Base-by-base conservation (phyloP, 2,113 vertebrate genomes). In the Nansenia antarctica region DNA sequence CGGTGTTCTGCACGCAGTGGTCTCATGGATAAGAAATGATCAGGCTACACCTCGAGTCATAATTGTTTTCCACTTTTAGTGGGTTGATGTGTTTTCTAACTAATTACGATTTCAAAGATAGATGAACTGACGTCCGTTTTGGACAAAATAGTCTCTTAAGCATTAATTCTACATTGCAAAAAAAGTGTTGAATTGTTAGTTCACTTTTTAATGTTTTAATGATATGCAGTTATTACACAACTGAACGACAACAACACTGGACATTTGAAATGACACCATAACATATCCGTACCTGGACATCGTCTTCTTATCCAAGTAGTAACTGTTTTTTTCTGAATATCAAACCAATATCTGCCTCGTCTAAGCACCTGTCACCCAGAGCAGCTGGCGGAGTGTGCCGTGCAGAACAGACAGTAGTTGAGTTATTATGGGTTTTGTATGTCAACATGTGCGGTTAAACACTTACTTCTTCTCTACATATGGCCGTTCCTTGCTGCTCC, bases 381-480 rank as follows among this genome's bases (percentile, higher is more conserved):
- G 8, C 59, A 61, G 59, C 59, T 35, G 59, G 18, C 34, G 29
- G 57, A 59, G n/a, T 61, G 31, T 3, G 59, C 24, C 30, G 31
- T 15, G 29, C 29, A n/a, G 20, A 32, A 58, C 20, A 14, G 24
- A 55, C 9, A 14, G 53, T 15, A 7, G 53, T 55, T 18, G 12
- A 15, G 26, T 29, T 29, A 22, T 42, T 35, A 37, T 65, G 69
- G 31, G 22, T 71, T n/a, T n/a, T 65, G 34, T 3, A 60, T 72
- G 61, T 14, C 27, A 32, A 74, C 60, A 14, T 32, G 37, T 18
- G 61, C 73, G 34, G 69, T 1, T 26, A 49, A 6, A 29, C 72
- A 88, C 91, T 91, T 87, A 92, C 91, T 92, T 91, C 87, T 92
- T 73, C 62, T 60, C 84, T 89, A 87, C 82, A 87, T 87, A 81